A percentile compares a stretch with the other conserved stretches of the same genome.
Evolutionary conservation across 2,888 invertebrate genomes (phyloP).

Genomic region (Nudaria mundana): DNA sequence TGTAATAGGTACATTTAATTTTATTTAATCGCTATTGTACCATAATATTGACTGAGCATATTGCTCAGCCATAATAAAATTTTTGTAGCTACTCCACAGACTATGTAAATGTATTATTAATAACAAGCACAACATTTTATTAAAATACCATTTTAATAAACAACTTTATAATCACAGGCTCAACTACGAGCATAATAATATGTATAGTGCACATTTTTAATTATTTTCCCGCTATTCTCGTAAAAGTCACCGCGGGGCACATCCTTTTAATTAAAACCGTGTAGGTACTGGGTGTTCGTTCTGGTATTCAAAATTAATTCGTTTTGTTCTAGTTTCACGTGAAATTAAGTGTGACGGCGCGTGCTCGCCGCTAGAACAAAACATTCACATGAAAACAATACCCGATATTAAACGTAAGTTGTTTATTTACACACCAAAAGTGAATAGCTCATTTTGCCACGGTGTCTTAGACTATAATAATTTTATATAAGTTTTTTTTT

Average conservation of each 20-base stretch:
- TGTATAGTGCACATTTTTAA: conserved; percentile 20
- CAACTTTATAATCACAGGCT: not conserved
- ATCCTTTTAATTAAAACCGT: conserved; percentile 37
- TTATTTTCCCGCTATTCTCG: conserved; percentile 22
- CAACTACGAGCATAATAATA: too few species aligned
- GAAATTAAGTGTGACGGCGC: conserved; percentile 22
- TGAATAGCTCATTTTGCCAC: conserved; percentile 27
- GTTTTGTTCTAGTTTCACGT: conserved; percentile 34
- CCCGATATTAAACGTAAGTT: conserved; percentile 7
- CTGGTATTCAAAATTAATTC: conserved; percentile 29
- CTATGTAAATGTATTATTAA: too few species aligned
- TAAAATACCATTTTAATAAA: conserved; percentile 3
- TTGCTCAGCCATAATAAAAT: too few species aligned
- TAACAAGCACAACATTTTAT: too few species aligned
- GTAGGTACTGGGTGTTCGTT: conserved; percentile 21
- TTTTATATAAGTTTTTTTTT: too few species aligned
- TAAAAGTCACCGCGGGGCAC: conserved; percentile 23
- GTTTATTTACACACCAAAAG: conserved; percentile 25
- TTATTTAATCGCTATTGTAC: too few species aligned
- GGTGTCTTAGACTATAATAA: too few species aligned
- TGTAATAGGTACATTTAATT: too few species aligned
- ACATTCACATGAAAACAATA: conserved; percentile 26
- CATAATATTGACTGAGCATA: too few species aligned
- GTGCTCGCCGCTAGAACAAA: conserved; percentile 10
- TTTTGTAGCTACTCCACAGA: too few species aligned